Percentiles rank a stretch among this genome's conserved stretches.
These are phyloP conservation scores for Brachionus calyciflorus DNA, from an alignment of 1,140 invertebrate genomes.

Conservation along the genomic window DNA sequence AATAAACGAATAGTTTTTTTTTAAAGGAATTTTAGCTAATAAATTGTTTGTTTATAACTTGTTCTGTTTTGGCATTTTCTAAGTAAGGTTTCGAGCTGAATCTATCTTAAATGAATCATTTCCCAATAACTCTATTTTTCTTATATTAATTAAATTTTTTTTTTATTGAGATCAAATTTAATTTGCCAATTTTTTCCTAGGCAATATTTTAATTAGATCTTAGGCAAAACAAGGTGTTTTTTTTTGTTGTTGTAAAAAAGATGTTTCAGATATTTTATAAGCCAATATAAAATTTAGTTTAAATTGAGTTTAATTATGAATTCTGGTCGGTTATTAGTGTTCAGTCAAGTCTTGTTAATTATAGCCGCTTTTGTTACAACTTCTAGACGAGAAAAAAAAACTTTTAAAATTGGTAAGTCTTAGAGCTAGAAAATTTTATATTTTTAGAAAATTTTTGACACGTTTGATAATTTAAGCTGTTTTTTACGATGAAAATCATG, in stretches of 20 bases:
- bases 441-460: background rate
- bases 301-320: background rate
- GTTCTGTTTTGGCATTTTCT: background rate
- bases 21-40: slow-evolving; percentile 14
- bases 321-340: background rate
- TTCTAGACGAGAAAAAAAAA: background rate
- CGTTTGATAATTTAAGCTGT: background rate
- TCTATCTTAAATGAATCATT: too few relatives aligned
- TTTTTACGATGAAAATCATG: slow-evolving; percentile 26
- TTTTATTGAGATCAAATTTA: background rate
- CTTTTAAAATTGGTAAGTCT: slow-evolving; percentile 6
- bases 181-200: background rate
- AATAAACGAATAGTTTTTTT: slow-evolving; percentile 11
- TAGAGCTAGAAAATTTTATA: background rate
- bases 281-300: background rate
- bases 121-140: background rate
- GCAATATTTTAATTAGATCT: background rate
- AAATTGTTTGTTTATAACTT: slow-evolving; percentile 21
- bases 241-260: background rate
- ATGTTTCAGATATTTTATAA: slow-evolving; percentile 2
- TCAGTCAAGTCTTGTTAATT: background rate
- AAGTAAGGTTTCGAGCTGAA: too few relatives aligned
- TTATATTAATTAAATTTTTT: background rate
- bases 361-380: too few relatives aligned
- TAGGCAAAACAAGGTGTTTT: slow-evolving; percentile 2